Conservation (phyloP, 2,113 vertebrate species). For the Triplophysa dalaica region DNA sequence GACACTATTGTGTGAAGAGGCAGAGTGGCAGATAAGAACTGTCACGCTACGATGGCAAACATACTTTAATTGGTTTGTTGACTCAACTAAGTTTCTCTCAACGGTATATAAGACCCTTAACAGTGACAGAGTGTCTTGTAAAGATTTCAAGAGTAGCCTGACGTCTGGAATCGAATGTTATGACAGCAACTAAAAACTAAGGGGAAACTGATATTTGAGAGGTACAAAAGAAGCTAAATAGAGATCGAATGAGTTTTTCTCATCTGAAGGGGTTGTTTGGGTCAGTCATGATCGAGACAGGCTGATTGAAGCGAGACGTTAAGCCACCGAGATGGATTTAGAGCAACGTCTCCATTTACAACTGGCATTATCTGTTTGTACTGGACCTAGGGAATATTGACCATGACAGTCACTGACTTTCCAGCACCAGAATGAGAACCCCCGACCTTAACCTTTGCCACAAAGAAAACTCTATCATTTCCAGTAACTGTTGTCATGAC, state of each 20-base stretch:
- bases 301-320: conserved; percentile 9
- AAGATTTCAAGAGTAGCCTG: conserved; percentile 17
- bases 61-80: conserved; percentile 50
- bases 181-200: conserved; percentile 11
- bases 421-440: conserved; percentile 32
- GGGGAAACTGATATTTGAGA: not conserved
- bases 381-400: conserved; percentile 19
- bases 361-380: conserved; percentile 36
- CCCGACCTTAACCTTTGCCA: conserved; percentile 45
- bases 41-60: conserved; percentile 26
- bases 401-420: conserved; percentile 43
- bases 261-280: conserved; percentile 3
- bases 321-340: conserved; percentile 16
- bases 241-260: not conserved
- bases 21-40: conserved; percentile 34
- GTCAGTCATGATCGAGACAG: not conserved
- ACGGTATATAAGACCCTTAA: conserved; percentile 37
- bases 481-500: conserved; percentile 37
- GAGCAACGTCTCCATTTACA: conserved; percentile 29
- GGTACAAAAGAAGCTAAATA: not conserved
- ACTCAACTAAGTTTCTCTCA: conserved; percentile 39
- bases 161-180: not conserved
- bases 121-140: conserved; percentile 48
- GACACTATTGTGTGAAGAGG: conserved; percentile 13
- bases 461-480: conserved; percentile 43